Conservation (phyloP, 2,113 vertebrate species). For the Erinaceus europaeus region DNA sequence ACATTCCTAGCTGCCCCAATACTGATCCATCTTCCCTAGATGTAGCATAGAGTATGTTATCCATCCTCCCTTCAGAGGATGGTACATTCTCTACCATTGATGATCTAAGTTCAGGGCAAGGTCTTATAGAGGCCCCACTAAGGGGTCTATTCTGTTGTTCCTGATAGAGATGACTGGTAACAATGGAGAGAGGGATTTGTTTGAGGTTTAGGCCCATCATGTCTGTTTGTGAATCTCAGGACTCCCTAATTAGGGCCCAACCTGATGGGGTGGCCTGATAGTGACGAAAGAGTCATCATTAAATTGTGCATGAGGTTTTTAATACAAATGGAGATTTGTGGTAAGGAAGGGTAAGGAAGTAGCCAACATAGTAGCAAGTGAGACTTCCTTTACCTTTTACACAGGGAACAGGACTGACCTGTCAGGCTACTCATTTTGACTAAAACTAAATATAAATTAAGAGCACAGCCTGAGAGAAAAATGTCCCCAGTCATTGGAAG, state of each 20-base stretch:
- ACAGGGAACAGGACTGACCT: background rate
- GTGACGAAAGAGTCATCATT: background rate
- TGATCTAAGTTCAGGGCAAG: too few relatives aligned
- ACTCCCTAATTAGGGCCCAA: background rate
- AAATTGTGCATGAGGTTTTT: background rate
- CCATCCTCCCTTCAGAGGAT: too few relatives aligned
- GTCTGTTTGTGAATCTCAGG: background rate
- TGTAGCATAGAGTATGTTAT: too few relatives aligned
- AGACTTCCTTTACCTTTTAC: background rate
- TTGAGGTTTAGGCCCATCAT: too few relatives aligned
- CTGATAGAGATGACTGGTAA: too few relatives aligned
- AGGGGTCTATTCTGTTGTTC: too few relatives aligned
- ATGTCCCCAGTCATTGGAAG: background rate
- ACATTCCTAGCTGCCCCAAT: too few relatives aligned
- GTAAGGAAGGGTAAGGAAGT: background rate
- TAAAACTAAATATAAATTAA: background rate
- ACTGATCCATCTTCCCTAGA: too few relatives aligned
- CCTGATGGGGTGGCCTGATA: background rate
- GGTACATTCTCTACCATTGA: too few relatives aligned
- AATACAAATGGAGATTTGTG: background rate
- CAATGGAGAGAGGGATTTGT: too few relatives aligned
- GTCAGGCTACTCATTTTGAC: background rate
- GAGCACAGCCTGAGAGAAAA: background rate
- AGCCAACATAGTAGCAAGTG: background rate
- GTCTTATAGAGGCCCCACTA: too few relatives aligned